Evolutionary conservation across 2,797 vertebrate species (phyloP).

Genomic region (Corythornis leucogaster): DNA sequence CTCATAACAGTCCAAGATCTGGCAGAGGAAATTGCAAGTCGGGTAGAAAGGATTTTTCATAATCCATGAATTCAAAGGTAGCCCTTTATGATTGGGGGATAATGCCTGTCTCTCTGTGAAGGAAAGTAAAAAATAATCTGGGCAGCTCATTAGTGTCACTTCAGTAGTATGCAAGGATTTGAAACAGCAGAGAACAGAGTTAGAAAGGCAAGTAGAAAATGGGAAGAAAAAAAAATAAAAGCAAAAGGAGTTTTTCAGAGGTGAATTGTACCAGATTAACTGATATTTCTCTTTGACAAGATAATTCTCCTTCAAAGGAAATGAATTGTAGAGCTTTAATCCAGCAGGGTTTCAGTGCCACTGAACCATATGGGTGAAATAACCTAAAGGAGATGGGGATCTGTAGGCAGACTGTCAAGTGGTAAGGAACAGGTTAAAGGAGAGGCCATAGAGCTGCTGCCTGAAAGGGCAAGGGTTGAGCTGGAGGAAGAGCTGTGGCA

Average conservation of each 20-base stretch:
- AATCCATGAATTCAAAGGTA: neutral
- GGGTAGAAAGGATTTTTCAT: constrained; percentile 29
- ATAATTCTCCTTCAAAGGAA: neutral
- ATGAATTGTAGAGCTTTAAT: neutral
- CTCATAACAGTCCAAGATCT: neutral
- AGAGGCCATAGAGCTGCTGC: neutral
- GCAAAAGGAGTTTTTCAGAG: neutral
- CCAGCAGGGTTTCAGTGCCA: neutral
- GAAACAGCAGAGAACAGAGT: neutral
- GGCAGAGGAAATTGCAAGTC: constrained; percentile 33
- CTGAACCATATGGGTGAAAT: neutral
- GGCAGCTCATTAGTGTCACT: neutral
- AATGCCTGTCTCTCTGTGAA: neutral
- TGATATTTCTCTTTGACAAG: neutral
- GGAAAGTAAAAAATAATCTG: neutral
- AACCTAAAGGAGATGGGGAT: neutral
- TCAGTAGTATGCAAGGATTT: neutral
- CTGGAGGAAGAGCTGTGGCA: neutral
- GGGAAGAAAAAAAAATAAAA: neutral
- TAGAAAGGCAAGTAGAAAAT: neutral
- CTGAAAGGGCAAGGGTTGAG: neutral
- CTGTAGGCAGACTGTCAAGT: neutral
- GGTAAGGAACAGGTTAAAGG: neutral
- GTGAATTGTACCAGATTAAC: neutral
- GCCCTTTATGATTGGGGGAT: neutral